A percentile compares a stretch with the other conserved stretches of the same genome.
Conservation (phyloP, 2,888 invertebrate genomes). For the Yponomeuta cagnagella region DNA sequence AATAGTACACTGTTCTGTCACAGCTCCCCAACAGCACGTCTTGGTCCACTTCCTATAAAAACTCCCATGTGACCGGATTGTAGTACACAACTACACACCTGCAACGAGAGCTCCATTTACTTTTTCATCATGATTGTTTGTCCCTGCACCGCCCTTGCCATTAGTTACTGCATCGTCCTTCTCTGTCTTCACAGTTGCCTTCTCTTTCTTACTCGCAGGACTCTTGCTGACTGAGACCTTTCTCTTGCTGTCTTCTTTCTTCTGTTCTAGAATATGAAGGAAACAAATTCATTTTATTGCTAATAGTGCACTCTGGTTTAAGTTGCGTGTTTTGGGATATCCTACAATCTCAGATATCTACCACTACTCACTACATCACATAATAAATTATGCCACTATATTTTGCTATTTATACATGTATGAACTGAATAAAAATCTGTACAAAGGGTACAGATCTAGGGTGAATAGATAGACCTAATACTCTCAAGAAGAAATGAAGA, state of each 20-base stretch:
- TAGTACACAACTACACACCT: conserved; percentile 30
- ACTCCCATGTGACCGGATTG: not conserved
- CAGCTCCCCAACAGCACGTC: too few species aligned
- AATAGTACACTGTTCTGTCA: too few species aligned
- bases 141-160: not conserved
- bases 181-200: not conserved
- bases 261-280: conserved; percentile 8
- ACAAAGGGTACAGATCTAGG: too few species aligned
- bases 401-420: too few species aligned
- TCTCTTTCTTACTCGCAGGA: not conserved
- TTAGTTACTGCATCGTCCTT: not conserved
- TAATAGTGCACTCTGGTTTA: conserved; percentile 24
- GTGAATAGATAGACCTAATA: too few species aligned
- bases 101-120: conserved; percentile 15
- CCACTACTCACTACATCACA: too few species aligned
- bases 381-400: too few species aligned
- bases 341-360: conserved; percentile 15
- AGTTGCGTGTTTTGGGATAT: conserved; percentile 23
- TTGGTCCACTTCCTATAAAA: too few species aligned
- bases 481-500: too few species aligned
- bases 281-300: not conserved
- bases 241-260: conserved; percentile 17
- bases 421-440: too few species aligned
- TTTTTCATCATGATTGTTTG: not conserved
- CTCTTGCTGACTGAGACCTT: not conserved